Percentiles rank a stretch among this genome's conserved stretches.
These are phyloP conservation scores for Rhynchonycteris naso DNA, from an alignment of 2,797 vertebrate genomes.

Conservation along the genomic window DNA sequence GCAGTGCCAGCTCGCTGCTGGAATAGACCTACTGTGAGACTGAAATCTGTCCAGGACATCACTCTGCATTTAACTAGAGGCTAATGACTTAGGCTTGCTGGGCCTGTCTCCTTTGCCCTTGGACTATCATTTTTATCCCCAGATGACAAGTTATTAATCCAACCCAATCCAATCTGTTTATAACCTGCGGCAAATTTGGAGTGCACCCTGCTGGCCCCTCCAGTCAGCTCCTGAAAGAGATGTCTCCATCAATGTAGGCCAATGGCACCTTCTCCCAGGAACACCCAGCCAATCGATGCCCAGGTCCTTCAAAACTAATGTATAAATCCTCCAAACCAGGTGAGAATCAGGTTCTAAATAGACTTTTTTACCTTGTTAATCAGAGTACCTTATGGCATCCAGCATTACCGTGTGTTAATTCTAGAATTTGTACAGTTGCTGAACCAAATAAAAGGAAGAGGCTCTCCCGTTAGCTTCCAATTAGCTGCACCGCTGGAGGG, in stretches of 20 bases:
- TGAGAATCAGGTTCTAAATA: not conserved
- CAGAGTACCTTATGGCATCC: not conserved
- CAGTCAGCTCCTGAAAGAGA: not conserved
- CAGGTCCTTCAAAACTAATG: not conserved
- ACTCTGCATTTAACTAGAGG: not conserved
- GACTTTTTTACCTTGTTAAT: not conserved
- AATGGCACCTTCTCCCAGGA: not conserved
- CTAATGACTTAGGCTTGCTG: not conserved
- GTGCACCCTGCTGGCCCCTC: not conserved
- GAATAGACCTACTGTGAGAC: rapidly evolving
- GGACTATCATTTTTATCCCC: not conserved
- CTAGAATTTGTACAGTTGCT: constrained; percentile 13
- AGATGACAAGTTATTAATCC: not conserved
- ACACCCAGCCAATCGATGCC: not conserved
- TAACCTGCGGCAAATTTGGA: not conserved
- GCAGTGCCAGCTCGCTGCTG: not conserved
- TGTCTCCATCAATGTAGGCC: not conserved
- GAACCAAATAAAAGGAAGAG: constrained; percentile 28
- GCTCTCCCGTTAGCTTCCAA: constrained; percentile 12
- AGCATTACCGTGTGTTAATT: not conserved
- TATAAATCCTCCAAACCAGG: not conserved
- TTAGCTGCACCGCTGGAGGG: constrained; percentile 55
- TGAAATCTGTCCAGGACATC: not conserved
- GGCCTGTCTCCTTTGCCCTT: not conserved
- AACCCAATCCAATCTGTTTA: not conserved